Conservation (phyloP, 1,140 invertebrate genomes). For the Tigriopus japonicus region DNA sequence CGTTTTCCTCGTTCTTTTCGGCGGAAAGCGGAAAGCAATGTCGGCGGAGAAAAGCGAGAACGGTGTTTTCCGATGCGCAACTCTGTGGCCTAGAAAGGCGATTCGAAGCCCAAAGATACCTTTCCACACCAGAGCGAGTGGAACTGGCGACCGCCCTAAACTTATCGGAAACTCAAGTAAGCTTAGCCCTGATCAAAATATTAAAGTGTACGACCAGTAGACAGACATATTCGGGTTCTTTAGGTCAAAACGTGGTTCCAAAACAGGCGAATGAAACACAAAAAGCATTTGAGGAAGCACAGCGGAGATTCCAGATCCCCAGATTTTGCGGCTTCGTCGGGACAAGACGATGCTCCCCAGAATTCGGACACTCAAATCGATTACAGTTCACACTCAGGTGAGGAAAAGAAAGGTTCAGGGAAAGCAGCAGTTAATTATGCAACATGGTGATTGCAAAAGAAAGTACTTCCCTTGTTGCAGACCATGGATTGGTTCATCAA, state of each 20-base stretch:
- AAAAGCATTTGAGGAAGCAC: slow-evolving; percentile 67
- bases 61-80: slow-evolving; percentile 94
- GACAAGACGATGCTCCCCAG: background rate
- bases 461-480: no score
- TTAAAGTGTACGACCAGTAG: no score
- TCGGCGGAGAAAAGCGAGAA: slow-evolving; percentile 74
- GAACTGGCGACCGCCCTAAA: slow-evolving; percentile 77
- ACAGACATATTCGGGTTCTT: no score
- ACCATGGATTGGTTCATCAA: no score
- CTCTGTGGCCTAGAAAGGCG: slow-evolving; percentile 81
- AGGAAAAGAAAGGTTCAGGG: background rate
- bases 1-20: slow-evolving; percentile 7
- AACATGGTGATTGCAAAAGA: no score
- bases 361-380: background rate
- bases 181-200: no score
- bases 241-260: slow-evolving; percentile 97
- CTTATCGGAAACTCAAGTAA: slow-evolving; percentile 82
- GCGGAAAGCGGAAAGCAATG: slow-evolving; percentile 29
- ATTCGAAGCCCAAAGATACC: slow-evolving; percentile 86
- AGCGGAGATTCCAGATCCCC: slow-evolving; percentile 28
- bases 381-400: background rate
- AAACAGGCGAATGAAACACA: slow-evolving; percentile 91
- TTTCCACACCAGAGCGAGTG: slow-evolving; percentile 88
- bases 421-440: no score
- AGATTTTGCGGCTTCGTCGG: no score